Evolutionary conservation across 2,888 invertebrate species (phyloP), one percentile per base, ranked within the genome.

Genomic region (Cyclophora punctaria): DNA sequence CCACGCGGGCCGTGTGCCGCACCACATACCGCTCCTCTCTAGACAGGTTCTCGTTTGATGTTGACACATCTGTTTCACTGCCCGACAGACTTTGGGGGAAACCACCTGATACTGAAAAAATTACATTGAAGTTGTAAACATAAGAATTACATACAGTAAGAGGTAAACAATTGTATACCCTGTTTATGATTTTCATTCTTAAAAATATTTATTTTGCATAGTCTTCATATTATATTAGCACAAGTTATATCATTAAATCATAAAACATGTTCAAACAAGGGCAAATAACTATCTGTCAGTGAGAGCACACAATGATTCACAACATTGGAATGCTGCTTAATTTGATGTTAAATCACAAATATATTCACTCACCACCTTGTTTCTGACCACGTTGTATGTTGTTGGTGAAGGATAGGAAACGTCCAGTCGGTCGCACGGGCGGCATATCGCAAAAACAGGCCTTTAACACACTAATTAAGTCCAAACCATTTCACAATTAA

Each of bases 11-110:
- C 0, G 94, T 94, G 69, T 94, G 94, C 59, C 93, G 89, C 56
- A 96, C 93, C 45, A 95, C 94, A 85, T 94, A 95, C 62, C 95
- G 90, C 75, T 96, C 95, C 79, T 96, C 95, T 67, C 94, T 91
- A 41, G 95, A 95, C 58, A 97, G 84, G 82, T 96, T 97, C 81
- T 97, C 96, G 64, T 94, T 96, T 7, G 96, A 96, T 46, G 96
- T 96, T 7, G 96, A 96, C 52, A 96, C 93, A 89, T 96, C 96
- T 3, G 96, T 95, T 83, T 96, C 96, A 75, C 96, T 96, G 41
- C 96, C 96, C 63, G 96, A 95, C 62, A 95, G 87, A 78, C 94
- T 95, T 86, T 93, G 93, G 44, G 91, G 91, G 71, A 93, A 92
- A 59, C 91, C 91, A 71, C 87, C 90, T 69, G 82, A 74, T 59